Percentiles rank a stretch among this genome's conserved stretches.
phyloP scores from a whole-genome alignment of 1,140 invertebrate genomes.

The Conus ventricosus region DNA sequence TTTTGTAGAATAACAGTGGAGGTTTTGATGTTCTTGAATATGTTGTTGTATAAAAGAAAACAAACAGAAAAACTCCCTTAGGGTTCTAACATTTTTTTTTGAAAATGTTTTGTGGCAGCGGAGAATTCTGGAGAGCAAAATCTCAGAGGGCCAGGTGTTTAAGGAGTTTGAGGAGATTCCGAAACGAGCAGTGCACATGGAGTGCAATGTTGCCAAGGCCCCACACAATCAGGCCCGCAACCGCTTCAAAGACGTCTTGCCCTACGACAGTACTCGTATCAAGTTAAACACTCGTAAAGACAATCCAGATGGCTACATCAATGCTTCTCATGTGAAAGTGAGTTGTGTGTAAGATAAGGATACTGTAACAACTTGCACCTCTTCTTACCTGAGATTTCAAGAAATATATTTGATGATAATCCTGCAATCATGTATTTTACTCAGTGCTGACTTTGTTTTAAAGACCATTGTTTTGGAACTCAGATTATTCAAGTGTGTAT shows the following conservation, averaged over 20 bases:
- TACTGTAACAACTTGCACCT: too few relatives aligned
- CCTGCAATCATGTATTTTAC: too few relatives aligned
- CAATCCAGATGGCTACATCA: conserved; percentile 91
- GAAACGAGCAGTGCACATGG: conserved; percentile 83
- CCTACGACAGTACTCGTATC: conserved; percentile 92
- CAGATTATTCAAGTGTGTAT: too few relatives aligned
- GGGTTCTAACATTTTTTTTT: too few relatives aligned
- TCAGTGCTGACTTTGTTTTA: too few relatives aligned
- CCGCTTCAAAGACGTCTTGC: conserved; percentile 84
- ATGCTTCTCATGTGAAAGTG: conserved; percentile 90
- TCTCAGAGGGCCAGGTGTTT: conserved; percentile 87
- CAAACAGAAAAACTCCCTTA: too few relatives aligned
- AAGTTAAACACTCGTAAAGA: conserved; percentile 83
- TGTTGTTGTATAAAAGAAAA: too few relatives aligned
- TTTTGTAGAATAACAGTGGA: too few relatives aligned
- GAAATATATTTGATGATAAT: too few relatives aligned
- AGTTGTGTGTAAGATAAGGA: conserved; percentile 31
- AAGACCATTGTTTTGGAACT: too few relatives aligned
- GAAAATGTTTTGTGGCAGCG: conserved; percentile 78
- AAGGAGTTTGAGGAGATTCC: conserved; percentile 92
- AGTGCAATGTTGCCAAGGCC: conserved; percentile 81
- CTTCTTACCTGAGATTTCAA: too few relatives aligned
- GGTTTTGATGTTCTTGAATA: too few relatives aligned
- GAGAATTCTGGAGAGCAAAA: conserved; percentile 86
- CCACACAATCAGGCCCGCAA: conserved; percentile 75